These are phyloP conservation scores for Dicrurus megarhynchus DNA, from an alignment of 2,113 vertebrate genomes.

Conservation along the genomic window DNA sequence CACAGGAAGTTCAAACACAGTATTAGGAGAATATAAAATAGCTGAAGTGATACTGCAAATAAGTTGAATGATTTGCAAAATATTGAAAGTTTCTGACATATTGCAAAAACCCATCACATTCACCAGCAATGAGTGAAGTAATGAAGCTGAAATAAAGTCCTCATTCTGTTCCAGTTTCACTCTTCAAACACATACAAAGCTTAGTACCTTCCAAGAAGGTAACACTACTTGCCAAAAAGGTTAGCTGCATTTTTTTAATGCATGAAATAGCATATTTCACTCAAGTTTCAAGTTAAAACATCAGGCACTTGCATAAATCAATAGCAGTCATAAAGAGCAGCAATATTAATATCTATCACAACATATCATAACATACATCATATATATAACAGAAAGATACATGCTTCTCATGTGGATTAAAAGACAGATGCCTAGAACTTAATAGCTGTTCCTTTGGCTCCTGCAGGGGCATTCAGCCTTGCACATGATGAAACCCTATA, in stretches of 20 bases:
- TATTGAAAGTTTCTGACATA: background rate
- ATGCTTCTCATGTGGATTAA: background rate
- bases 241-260: background rate
- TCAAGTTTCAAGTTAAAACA: background rate
- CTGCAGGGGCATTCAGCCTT: background rate
- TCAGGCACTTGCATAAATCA: background rate
- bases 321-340: background rate
- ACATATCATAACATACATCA: background rate
- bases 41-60: conserved; percentile 16
- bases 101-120: background rate
- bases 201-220: background rate
- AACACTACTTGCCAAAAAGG: background rate
- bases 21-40: conserved; percentile 27
- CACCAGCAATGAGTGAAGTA: background rate
- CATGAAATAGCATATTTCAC: background rate
- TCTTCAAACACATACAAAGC: background rate
- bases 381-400: background rate
- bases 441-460: background rate
- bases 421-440: background rate
- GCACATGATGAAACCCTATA: background rate
- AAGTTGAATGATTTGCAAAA: conserved; percentile 36
- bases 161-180: background rate
- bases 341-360: background rate
- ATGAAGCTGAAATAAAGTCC: conserved; percentile 9
- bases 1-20: conserved; percentile 33